phyloP scores from a whole-genome alignment of 2,888 invertebrate species.

The Prostheceraeus crozeri region DNA sequence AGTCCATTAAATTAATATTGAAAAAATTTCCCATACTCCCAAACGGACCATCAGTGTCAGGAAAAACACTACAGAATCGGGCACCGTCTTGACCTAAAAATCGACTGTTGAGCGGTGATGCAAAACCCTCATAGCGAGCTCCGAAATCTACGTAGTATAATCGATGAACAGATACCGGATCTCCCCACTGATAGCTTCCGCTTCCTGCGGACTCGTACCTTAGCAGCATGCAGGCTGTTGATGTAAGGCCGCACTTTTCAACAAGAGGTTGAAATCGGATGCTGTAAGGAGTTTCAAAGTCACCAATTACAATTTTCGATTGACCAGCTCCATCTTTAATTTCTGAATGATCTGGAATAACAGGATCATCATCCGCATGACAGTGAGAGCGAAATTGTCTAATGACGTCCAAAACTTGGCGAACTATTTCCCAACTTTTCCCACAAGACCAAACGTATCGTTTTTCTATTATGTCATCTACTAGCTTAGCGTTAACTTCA shows the following conservation, averaged over 20 bases:
- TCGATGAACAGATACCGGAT: conserved; percentile 19
- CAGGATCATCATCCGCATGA: neutral
- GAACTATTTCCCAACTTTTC: neutral
- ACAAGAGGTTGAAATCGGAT: conserved; percentile 10
- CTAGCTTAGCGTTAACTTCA: neutral
- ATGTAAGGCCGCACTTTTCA: conserved; percentile 29
- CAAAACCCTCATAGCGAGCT: conserved; percentile 35
- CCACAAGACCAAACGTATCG: too few relatives aligned
- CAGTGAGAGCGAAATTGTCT: neutral
- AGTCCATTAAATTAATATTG: conserved; percentile 32
- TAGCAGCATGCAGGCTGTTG: conserved; percentile 29
- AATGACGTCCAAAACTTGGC: neutral
- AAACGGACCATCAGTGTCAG: conserved; percentile 35
- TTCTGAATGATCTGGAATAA: neutral
- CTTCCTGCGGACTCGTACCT: conserved; percentile 35
- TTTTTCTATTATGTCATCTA: neutral
- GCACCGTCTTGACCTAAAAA: conserved; percentile 31
- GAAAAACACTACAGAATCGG: conserved; percentile 37
- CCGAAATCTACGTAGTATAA: conserved; percentile 32
- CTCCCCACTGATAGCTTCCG: conserved; percentile 38
- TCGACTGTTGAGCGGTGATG: conserved; percentile 37
- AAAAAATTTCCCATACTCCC: conserved; percentile 38
- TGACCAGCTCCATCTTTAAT: conserved; percentile 1
- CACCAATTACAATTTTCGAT: conserved; percentile 18
- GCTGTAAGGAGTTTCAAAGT: neutral